phyloP scores from a whole-genome alignment of 2,888 invertebrate species.

The Anthophora plumipes region DNA sequence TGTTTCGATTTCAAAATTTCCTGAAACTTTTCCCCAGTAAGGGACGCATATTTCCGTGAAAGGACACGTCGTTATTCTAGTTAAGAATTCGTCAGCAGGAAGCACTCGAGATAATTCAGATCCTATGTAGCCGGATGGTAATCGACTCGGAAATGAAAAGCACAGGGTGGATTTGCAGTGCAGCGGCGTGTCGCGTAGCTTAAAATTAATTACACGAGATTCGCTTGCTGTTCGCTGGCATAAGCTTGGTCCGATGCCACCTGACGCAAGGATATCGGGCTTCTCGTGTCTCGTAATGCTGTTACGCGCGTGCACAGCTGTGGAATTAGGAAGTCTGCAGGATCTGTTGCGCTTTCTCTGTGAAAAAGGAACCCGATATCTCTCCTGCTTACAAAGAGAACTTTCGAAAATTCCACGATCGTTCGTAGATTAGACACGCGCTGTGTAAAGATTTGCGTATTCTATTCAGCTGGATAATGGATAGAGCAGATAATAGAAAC shows the following conservation, averaged over 20 bases:
- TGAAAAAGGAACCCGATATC: conserved; percentile 30
- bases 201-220: conserved; percentile 63
- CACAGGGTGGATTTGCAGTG: conserved; percentile 3
- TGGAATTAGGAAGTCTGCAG: conserved; percentile 38
- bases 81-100: conserved; percentile 9
- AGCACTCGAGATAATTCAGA: conserved; percentile 41
- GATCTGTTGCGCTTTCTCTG: conserved; percentile 22
- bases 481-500: not conserved
- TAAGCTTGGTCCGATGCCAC: conserved; percentile 28
- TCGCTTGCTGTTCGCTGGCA: conserved; percentile 43
- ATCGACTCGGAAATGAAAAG: conserved; percentile 61
- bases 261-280: conserved; percentile 33
- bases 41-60: too few species aligned
- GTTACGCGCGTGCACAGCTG: conserved; percentile 18
- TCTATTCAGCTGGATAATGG: conserved; percentile 10
- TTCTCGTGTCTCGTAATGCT: conserved; percentile 11
- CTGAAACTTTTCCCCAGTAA: too few species aligned
- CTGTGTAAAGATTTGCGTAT: not conserved
- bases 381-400: not conserved
- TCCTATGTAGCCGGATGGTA: conserved; percentile 33
- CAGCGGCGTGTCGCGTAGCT: conserved; percentile 19
- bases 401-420: conserved; percentile 31
- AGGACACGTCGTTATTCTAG: not conserved
- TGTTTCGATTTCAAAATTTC: too few species aligned
- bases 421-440: not conserved